Percentiles rank a stretch among this genome's conserved stretches.
phyloP scores from a whole-genome alignment of 2,797 vertebrate genomes.

The Merluccius polli region DNA sequence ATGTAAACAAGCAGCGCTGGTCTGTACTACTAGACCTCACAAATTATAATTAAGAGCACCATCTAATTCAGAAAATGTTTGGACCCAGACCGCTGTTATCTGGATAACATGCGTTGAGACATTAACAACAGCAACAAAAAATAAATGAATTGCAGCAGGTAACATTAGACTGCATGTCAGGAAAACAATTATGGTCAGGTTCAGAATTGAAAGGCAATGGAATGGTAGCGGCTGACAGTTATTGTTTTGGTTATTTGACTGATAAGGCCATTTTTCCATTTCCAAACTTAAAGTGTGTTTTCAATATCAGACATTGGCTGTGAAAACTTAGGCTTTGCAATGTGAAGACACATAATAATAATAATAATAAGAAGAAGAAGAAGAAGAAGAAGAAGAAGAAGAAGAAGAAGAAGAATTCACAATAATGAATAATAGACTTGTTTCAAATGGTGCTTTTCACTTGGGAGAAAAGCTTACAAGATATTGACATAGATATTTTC shows the following conservation, averaged over 20 bases:
- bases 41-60: slow-evolving; percentile 8
- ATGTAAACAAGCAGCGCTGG: slow-evolving; percentile 18
- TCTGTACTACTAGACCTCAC: slow-evolving; percentile 14
- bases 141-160: slow-evolving; percentile 11
- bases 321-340: background rate
- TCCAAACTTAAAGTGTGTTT: too few relatives aligned
- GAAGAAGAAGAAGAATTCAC: too few relatives aligned
- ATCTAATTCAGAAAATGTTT: background rate
- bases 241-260: background rate
- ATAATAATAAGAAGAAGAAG: too few relatives aligned
- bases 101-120: background rate
- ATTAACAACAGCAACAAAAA: background rate
- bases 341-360: background rate
- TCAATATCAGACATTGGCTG: background rate
- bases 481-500: background rate
- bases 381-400: too few relatives aligned
- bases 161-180: background rate
- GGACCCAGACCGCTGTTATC: background rate
- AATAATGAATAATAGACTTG: background rate
- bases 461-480: background rate
- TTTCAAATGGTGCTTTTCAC: background rate
- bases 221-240: background rate
- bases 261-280: background rate
- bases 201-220: background rate
- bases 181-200: background rate